Percentiles rank a stretch among this genome's conserved stretches.
Evolutionary conservation across 1,140 invertebrate genomes (phyloP).

Genomic region (Euura saliciscinereae): DNA sequence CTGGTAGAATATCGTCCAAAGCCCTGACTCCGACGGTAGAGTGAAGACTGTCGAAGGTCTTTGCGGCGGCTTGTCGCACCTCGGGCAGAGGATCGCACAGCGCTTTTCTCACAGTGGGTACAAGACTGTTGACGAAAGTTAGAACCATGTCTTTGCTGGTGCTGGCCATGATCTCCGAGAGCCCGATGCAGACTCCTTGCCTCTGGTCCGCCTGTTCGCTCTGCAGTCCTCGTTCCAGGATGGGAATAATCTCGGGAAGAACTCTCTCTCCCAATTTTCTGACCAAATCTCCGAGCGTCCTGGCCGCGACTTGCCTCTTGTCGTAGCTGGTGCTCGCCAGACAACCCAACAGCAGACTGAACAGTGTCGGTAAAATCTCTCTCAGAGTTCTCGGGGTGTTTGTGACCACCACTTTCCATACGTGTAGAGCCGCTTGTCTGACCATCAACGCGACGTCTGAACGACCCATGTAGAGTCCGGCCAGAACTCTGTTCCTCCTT

Average conservation of each 20-base stretch:
- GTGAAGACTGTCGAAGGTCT: slow-evolving; percentile 96
- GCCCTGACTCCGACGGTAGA: slow-evolving; percentile 92
- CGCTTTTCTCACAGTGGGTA: slow-evolving; percentile 95
- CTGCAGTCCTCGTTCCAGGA: slow-evolving; percentile 91
- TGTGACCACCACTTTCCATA: slow-evolving; percentile 96
- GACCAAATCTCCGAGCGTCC: slow-evolving; percentile 96
- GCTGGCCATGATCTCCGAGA: slow-evolving; percentile 97
- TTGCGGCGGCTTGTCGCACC: slow-evolving; percentile 92
- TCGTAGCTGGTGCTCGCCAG: slow-evolving; percentile 95
- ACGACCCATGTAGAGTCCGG: slow-evolving; percentile 96
- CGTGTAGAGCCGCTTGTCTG: slow-evolving; percentile 94
- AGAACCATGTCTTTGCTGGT: slow-evolving; percentile 95
- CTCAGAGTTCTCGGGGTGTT: slow-evolving; percentile 96
- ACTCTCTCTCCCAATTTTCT: slow-evolving; percentile 97
- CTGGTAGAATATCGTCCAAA: slow-evolving; percentile 96
- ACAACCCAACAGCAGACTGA: slow-evolving; percentile 89
- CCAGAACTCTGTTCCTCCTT: slow-evolving; percentile 89
- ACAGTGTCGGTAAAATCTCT: slow-evolving; percentile 95
- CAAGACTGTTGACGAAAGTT: slow-evolving; percentile 91
- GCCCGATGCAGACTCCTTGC: slow-evolving; percentile 97
- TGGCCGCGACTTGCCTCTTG: slow-evolving; percentile 93
- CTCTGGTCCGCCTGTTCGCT: slow-evolving; percentile 91
- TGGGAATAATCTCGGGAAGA: slow-evolving; percentile 97
- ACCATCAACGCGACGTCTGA: slow-evolving; percentile 97
- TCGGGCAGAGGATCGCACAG: slow-evolving; percentile 91